Base-by-base conservation (phyloP, 2,113 vertebrate species). In the Ictidomys tridecemlineatus region DNA sequence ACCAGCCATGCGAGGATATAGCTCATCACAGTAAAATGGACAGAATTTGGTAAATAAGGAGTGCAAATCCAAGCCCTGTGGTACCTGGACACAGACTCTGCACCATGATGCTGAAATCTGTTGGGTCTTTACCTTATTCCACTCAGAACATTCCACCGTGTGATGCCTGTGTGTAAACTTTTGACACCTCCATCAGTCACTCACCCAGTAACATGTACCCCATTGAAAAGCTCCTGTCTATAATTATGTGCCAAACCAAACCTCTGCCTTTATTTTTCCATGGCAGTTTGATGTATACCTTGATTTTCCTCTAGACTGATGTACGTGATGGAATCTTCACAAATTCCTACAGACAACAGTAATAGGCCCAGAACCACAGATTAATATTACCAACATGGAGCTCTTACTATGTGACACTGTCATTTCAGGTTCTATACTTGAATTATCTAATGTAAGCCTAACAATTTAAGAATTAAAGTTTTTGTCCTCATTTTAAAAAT, bases 181-280 rank as follows among this genome's bases (percentile, higher is more conserved):
- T 0, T n/a, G 22, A 72, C 18, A 51, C 2, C 8, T 65, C 24
- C 39, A 4, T 18, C 8, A 45, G 45, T 45, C 53, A 0, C 17
- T 28, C 4, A 34, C 4, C 24, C 2, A 8, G 1, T 5, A 67
- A 39, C 3, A 9, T 1, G 2, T 2, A 34, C 0, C 10, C 34
- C 51, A 45, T 7, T 24, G 74, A 70, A 73, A 73, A 70, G 8
- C 30, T 34, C 39, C 10, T 51, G 4, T 58, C 17, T 22, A 2
- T 37, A 32, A 6, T 5, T 34, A 32, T 1, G 1, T 12, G 8
- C 12, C 65, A 26, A 85, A 51, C 84, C 26, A 67, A 58, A 73
- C 26, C 22, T 39, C 42, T 63, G 32, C 32, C 28, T 89, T 53
- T 61, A 45, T 63, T 72, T 93, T 72, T 51, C 53, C 45, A 8